Evolutionary conservation across 2,797 vertebrate species (phyloP), one percentile per base, ranked within the genome.

Genomic region (Sarcophilus harrisii): DNA sequence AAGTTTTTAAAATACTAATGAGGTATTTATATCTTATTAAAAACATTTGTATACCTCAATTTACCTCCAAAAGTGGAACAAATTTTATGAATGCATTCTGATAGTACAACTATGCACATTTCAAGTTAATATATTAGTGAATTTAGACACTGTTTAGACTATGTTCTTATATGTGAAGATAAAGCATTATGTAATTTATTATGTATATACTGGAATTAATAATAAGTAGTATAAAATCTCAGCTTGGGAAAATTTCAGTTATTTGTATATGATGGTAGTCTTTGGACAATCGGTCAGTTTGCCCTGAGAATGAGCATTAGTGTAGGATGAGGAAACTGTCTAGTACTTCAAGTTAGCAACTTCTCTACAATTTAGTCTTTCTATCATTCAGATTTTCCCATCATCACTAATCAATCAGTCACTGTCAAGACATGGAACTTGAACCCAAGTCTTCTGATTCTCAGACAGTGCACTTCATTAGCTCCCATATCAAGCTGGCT

Each of bases 51-150:
- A 49, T 45, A 45, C 38, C 38, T 87, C 21, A 49, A 87, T 28
- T 87, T 45, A 9, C 38, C 73, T 45, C 87, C 73, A 87, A 81
- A 81, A 45, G n/a, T 81, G 18, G 81, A 45, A 45, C 38, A 81
- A 87, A 21, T 45, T 49, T 49, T 49, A 87, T 87, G 24, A 1
- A 87, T 87, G 38, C 24, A 45, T 45, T 81, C n/a, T 38, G n/a
- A 81, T 38, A 81, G 6, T 81, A 81, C 8, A 49, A 45, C 38
- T 87, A 87, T 91, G 54, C 91, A 81, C 29, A 91, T 94, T 49
- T 97, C 57, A 92, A 91, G 96, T 92, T 94, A 96, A 58, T 94
- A 90, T 96, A 95, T 96, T 96, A 95, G 73, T 93, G 93, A 49
- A 95, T 55, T 89, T 96, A 89, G 32, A 92, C 90, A 92, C 94